Evolutionary conservation across 1,140 invertebrate genomes (phyloP).

Genomic region (Calephelis virginiensis): DNA sequence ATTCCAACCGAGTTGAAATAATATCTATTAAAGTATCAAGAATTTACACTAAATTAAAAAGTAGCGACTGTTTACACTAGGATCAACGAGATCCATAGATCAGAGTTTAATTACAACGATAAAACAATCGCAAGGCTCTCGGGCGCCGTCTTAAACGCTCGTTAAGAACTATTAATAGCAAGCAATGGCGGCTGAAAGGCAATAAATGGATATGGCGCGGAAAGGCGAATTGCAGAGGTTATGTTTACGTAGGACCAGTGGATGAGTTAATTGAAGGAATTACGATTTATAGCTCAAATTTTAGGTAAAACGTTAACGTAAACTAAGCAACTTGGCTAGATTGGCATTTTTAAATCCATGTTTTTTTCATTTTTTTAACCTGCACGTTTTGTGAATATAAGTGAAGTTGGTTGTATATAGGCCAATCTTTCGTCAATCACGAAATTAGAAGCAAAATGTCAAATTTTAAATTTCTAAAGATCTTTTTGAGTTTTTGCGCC

Average conservation of each 20-base stretch:
- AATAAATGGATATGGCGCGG: conserved; percentile 42
- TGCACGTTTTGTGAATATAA: no score
- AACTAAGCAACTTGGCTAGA: no score
- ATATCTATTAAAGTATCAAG: conserved; percentile 7
- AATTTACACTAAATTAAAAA: conserved; percentile 14
- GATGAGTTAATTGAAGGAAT: conserved; percentile 5
- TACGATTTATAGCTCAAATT: neutral
- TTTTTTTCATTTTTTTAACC: no score
- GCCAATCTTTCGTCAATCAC: no score
- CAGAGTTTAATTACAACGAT: conserved; percentile 53
- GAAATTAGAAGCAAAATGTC: no score
- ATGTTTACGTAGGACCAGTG: conserved; percentile 12
- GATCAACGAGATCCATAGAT: conserved; percentile 41
- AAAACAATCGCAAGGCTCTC: conserved; percentile 55
- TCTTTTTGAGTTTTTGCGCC: no score
- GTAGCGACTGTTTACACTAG: conserved; percentile 14
- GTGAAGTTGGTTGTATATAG: no score
- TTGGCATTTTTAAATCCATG: no score
- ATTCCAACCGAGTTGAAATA: neutral
- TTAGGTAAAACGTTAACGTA: neutral
- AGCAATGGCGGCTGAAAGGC: conserved; percentile 46
- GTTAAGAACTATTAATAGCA: conserved; percentile 41
- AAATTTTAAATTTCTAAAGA: no score
- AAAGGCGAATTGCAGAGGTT: conserved; percentile 32
- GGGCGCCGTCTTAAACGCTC: conserved; percentile 49